These are phyloP conservation scores for Astatotilapia flaviijosephi DNA, from an alignment of 2,113 vertebrate species.

Conservation along the genomic window DNA sequence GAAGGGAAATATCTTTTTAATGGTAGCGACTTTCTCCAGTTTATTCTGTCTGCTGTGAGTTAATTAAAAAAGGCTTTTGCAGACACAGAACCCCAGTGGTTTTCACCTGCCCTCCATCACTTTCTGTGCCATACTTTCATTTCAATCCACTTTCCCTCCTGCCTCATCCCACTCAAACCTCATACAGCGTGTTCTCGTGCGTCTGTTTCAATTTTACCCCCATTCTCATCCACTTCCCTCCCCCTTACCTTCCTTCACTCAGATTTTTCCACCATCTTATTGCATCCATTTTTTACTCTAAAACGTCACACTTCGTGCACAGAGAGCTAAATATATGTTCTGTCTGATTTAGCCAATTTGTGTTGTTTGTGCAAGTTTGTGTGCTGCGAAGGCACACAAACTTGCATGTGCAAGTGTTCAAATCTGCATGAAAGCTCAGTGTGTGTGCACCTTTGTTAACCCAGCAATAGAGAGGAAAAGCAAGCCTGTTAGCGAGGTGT, in stretches of 20 bases:
- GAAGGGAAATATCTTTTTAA: constrained; percentile 43
- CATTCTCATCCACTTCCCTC: not conserved
- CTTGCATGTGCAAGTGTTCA: not conserved
- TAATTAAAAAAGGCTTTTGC: constrained; percentile 48
- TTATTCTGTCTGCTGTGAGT: constrained; percentile 36
- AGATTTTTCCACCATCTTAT: not conserved
- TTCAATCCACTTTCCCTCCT: not conserved
- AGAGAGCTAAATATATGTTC: not conserved
- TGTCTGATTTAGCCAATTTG: not conserved
- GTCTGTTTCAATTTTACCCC: not conserved
- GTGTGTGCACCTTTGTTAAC: not conserved
- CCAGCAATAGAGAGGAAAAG: constrained; percentile 27
- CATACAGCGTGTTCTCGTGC: not conserved
- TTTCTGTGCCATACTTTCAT: not conserved
- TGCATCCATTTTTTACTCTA: not conserved
- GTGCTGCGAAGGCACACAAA: not conserved
- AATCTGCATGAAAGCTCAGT: not conserved
- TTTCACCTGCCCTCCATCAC: constrained; percentile 19
- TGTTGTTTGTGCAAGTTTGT: not conserved
- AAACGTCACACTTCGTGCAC: not conserved
- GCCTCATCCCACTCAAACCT: constrained; percentile 4
- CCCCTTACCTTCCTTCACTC: not conserved
- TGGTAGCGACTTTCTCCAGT: constrained; percentile 14
- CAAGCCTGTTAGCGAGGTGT: constrained; percentile 26
- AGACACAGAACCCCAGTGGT: constrained; percentile 19